These are phyloP conservation scores for Drosophila nigricruria DNA, from an alignment of 2,888 invertebrate genomes.

Conservation along the genomic window DNA sequence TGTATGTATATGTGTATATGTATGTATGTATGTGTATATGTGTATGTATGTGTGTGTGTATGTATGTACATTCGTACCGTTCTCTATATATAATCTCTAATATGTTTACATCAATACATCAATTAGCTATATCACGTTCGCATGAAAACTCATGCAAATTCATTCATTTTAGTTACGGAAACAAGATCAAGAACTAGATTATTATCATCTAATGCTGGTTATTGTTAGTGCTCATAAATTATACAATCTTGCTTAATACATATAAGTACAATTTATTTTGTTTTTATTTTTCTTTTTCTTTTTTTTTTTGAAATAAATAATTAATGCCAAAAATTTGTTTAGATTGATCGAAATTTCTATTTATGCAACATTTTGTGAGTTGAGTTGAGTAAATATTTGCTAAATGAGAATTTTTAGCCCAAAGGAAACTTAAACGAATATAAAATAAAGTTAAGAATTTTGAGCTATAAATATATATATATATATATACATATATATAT, in stretches of 20 bases:
- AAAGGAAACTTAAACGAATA: neutral
- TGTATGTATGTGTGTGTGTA: constrained; percentile 7
- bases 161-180: constrained; percentile 5
- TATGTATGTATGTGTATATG: constrained; percentile 9
- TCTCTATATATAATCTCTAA: constrained; percentile 15
- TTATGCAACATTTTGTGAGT: neutral
- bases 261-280: constrained; percentile 13
- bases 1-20: neutral
- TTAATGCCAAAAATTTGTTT: neutral
- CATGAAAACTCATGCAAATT: constrained; percentile 28
- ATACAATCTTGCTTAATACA: constrained; percentile 5
- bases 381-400: neutral
- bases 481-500: too few relatives aligned
- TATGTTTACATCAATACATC: constrained; percentile 38
- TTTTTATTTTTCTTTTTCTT: neutral
- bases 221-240: constrained; percentile 16
- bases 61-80: neutral
- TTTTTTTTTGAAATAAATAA: constrained; percentile 3
- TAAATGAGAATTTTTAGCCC: neutral
- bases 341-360: neutral
- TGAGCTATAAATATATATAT: neutral
- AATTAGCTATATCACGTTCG: constrained; percentile 37
- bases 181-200: constrained; percentile 6
- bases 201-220: constrained; percentile 8
- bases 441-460: neutral